Conservation (phyloP, 2,113 vertebrate species). For the Tragelaphus buxtoni region DNA sequence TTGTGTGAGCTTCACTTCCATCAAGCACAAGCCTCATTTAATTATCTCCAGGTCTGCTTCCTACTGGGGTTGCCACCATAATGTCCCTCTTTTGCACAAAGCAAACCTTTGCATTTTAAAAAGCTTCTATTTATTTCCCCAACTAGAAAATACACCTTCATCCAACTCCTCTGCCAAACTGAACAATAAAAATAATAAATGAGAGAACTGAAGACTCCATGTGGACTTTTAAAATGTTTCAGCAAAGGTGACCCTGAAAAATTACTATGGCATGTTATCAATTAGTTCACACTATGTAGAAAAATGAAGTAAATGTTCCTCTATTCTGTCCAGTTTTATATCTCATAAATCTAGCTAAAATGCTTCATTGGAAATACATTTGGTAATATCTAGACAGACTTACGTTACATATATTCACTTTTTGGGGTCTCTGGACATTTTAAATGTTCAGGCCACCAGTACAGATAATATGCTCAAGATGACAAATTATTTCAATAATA, state of each 20-base stretch:
- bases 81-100: neutral
- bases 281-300: slow-evolving; percentile 54
- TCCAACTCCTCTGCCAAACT: neutral
- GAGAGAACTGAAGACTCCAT: neutral
- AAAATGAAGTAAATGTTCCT: slow-evolving; percentile 60
- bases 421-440: slow-evolving; percentile 42
- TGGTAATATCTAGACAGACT: slow-evolving; percentile 33
- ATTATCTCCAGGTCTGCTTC: neutral
- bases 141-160: neutral
- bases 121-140: neutral
- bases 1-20: neutral
- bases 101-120: neutral
- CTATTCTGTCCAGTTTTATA: slow-evolving; percentile 35
- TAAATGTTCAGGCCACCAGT: slow-evolving; percentile 27
- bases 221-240: slow-evolving; percentile 34
- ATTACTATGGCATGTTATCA: slow-evolving; percentile 37
- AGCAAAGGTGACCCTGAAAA: slow-evolving; percentile 63
- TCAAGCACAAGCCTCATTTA: neutral
- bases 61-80: neutral
- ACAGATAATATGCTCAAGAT: slow-evolving; percentile 13
- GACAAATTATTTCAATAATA: slow-evolving; percentile 44
- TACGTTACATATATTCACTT: neutral
- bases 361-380: slow-evolving; percentile 23
- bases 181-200: slow-evolving; percentile 54
- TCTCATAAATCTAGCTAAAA: slow-evolving; percentile 62